phyloP scores from a whole-genome alignment of 2,113 vertebrate genomes.

The Hypocryptadius cinnamomeus region DNA sequence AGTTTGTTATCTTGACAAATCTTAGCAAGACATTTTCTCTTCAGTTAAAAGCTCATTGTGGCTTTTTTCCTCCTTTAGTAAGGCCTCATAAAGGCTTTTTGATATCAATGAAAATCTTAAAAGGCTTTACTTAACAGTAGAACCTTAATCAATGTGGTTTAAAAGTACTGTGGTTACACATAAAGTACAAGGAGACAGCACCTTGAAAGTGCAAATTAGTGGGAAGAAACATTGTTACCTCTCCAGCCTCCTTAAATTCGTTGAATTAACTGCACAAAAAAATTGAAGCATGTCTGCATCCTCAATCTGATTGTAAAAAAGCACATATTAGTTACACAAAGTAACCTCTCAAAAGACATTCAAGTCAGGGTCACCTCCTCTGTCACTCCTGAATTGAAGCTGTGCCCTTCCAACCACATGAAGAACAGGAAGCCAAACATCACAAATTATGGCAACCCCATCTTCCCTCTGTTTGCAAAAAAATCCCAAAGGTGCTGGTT shows the following conservation, averaged over 20 bases:
- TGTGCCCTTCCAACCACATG: background rate
- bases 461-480: background rate
- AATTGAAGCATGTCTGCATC: background rate
- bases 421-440: background rate
- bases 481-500: background rate
- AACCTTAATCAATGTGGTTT: constrained; percentile 57
- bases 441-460: background rate
- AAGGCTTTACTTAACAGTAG: constrained; percentile 57
- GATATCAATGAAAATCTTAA: constrained; percentile 52
- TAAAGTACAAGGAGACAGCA: constrained; percentile 29
- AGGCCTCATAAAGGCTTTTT: constrained; percentile 36
- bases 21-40: constrained; percentile 48
- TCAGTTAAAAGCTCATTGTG: constrained; percentile 52
- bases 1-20: constrained; percentile 53
- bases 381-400: background rate
- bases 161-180: background rate
- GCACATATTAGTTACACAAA: background rate
- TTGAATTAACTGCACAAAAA: background rate
- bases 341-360: background rate
- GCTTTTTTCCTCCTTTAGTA: constrained; percentile 41
- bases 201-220: constrained; percentile 52
- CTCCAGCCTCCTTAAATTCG: background rate
- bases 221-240: constrained; percentile 43
- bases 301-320: background rate
- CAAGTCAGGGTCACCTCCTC: background rate